phyloP scores from a whole-genome alignment of 53 echinoderm and acorn worm genomes.

The Patiria pectinifera region DNA sequence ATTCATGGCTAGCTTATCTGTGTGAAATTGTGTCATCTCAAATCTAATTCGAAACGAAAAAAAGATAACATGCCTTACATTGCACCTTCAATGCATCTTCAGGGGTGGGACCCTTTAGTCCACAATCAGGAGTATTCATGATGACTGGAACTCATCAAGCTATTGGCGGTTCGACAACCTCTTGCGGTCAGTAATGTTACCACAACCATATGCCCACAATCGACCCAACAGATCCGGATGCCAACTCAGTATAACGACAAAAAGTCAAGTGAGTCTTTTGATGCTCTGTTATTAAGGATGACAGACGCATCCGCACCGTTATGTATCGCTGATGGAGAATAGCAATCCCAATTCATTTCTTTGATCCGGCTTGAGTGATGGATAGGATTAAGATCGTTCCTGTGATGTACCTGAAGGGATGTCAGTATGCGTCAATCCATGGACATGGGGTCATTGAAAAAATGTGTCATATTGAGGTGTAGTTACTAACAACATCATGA shows the following conservation, averaged over 20 bases:
- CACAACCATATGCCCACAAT: background rate
- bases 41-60: too few relatives aligned
- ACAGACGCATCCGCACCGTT: background rate
- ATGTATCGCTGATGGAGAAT: conserved; percentile 2
- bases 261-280: conserved; percentile 1
- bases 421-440: background rate
- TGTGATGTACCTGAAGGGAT: background rate
- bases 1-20: too few relatives aligned
- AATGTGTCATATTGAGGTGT: too few relatives aligned
- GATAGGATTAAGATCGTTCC: background rate
- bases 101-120: too few relatives aligned
- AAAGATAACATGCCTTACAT: too few relatives aligned
- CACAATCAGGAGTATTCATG: too few relatives aligned
- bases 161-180: background rate
- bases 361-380: background rate
- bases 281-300: background rate
- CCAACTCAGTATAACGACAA: background rate
- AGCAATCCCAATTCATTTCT: background rate
- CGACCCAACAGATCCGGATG: background rate
- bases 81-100: too few relatives aligned
- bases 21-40: too few relatives aligned
- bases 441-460: background rate
- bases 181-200: background rate
- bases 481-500: too few relatives aligned
- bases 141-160: background rate